Evolutionary conservation across 2,888 invertebrate species (phyloP).

Genomic region (Dorcus hopei): DNA sequence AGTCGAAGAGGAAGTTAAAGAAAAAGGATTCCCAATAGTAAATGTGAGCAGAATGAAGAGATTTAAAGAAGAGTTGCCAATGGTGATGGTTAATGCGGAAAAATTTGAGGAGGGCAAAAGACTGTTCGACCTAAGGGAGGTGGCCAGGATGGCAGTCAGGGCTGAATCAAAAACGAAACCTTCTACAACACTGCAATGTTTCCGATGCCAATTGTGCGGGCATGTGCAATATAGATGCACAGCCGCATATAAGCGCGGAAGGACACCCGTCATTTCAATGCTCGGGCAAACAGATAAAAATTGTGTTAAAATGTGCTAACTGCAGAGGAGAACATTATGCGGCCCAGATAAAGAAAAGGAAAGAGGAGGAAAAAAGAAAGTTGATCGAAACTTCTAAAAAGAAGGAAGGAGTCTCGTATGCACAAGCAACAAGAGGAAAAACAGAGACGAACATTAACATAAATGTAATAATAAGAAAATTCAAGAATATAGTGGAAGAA

Average conservation of each 20-base stretch:
- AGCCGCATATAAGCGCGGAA: neutral
- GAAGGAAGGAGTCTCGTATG: too few species aligned
- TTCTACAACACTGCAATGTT: too few species aligned
- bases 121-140: neutral
- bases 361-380: too few species aligned
- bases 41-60: neutral
- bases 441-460: too few species aligned
- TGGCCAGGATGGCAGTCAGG: neutral
- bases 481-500: too few species aligned
- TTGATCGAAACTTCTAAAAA: too few species aligned
- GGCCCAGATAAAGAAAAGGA: neutral
- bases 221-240: neutral
- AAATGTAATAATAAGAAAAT: too few species aligned
- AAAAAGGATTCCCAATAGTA: neutral
- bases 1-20: neutral
- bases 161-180: neutral
- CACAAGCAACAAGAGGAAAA: too few species aligned
- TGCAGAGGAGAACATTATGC: slow-evolving; percentile 1
- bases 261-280: neutral
- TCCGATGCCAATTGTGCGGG: slow-evolving; percentile 2
- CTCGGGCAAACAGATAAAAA: neutral
- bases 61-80: neutral
- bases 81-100: neutral
- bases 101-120: neutral
- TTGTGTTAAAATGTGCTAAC: neutral